phyloP scores from a whole-genome alignment of 2,888 invertebrate species.

The Sicus ferrugineus region DNA sequence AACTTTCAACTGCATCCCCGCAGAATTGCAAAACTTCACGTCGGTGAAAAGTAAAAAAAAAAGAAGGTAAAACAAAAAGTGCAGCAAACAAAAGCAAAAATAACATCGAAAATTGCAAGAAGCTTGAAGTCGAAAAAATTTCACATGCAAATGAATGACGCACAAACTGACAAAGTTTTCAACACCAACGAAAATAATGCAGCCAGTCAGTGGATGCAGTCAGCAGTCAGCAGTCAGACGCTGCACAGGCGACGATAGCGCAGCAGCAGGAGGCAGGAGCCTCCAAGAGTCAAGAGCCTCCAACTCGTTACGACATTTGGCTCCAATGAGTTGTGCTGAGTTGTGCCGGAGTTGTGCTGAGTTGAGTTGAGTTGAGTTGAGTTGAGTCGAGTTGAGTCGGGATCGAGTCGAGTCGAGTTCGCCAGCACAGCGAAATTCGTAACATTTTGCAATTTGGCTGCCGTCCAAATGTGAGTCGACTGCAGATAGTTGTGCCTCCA shows the following conservation, averaged over 20 bases:
- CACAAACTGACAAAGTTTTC: constrained; percentile 35
- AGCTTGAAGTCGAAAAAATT: constrained; percentile 11
- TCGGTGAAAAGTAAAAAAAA: background rate
- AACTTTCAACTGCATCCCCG: background rate
- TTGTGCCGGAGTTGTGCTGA: background rate
- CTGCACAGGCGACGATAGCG: background rate
- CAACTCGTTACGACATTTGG: constrained; percentile 30
- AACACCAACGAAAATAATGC: constrained; percentile 28
- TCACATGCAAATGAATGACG: constrained; percentile 34
- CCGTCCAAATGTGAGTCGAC: constrained; percentile 34
- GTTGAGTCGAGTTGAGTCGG: background rate
- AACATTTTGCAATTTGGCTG: constrained; percentile 40
- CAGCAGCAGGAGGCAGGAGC: background rate
- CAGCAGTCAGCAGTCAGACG: background rate
- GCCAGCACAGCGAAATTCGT: constrained; percentile 21
- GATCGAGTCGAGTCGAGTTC: background rate
- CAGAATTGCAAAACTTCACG: background rate
- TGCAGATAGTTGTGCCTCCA: constrained; percentile 4
- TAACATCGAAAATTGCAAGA: constrained; percentile 5
- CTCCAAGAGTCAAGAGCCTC: background rate
- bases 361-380: background rate
- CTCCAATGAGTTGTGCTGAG: constrained; percentile 16
- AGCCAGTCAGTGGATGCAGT: background rate
- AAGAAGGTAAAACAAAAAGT: background rate
- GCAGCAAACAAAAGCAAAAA: background rate